Percentiles rank a stretch among this genome's conserved stretches.
phyloP scores from a whole-genome alignment of 2,888 invertebrate species.

The Lithophane ornitopus region DNA sequence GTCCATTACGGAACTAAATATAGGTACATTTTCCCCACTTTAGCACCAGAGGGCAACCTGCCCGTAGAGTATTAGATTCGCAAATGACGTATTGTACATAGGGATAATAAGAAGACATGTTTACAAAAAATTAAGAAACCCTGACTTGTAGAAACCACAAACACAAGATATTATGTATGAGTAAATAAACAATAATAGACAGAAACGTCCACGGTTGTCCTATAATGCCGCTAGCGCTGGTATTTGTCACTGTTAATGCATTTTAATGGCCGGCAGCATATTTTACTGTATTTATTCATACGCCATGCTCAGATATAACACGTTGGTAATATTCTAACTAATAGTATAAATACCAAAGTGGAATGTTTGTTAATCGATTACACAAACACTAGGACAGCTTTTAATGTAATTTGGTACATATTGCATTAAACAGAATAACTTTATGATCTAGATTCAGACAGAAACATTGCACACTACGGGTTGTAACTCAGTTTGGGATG shows the following conservation, averaged over 20 bases:
- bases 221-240: conserved; percentile 43
- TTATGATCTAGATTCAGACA: conserved; percentile 17
- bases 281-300: conserved; percentile 62
- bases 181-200: conserved; percentile 30
- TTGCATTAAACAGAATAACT: conserved; percentile 13
- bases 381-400: conserved; percentile 39
- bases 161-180: conserved; percentile 23
- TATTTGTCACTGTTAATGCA: conserved; percentile 64
- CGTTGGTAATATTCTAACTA: conserved; percentile 54
- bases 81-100: neutral
- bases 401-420: conserved; percentile 39
- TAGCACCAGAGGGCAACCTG: neutral
- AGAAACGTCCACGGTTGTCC: conserved; percentile 40
- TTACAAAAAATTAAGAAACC: neutral
- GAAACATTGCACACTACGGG: conserved; percentile 2
- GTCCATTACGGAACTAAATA: conserved; percentile 23
- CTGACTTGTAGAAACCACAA: neutral
- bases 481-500: conserved; percentile 3
- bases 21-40: neutral
- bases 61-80: neutral
- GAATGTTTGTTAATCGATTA: conserved; percentile 56
- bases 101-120: neutral
- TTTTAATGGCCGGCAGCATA: conserved; percentile 59
- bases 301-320: conserved; percentile 56
- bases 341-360: conserved; percentile 55